These are phyloP conservation scores for Amphipoea lucens DNA, from an alignment of 2,888 invertebrate genomes.

Conservation along the genomic window DNA sequence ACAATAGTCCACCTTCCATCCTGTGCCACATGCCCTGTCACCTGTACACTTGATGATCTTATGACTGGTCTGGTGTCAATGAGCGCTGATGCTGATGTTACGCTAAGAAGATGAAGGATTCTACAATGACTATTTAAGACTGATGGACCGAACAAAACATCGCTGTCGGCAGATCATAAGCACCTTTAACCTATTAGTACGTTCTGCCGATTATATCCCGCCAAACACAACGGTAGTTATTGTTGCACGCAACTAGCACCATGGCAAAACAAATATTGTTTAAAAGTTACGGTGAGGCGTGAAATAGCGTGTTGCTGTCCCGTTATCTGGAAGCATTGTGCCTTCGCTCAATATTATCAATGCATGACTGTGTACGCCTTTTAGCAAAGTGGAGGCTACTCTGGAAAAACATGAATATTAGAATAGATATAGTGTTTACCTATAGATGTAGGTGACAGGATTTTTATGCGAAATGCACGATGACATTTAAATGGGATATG, in stretches of 20 bases:
- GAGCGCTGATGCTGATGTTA: no score
- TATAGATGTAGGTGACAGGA: background rate
- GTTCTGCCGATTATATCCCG: conserved; percentile 28
- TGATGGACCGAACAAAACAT: background rate
- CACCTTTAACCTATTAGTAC: conserved; percentile 12
- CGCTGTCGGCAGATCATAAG: conserved; percentile 10
- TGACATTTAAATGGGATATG: background rate
- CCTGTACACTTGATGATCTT: no score
- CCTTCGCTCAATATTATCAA: conserved; percentile 54
- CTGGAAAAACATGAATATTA: background rate
- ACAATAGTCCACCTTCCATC: no score
- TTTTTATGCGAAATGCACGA: background rate
- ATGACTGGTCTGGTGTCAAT: no score
- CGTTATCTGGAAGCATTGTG: conserved; percentile 53
- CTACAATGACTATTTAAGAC: background rate
- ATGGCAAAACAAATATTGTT: conserved; percentile 59
- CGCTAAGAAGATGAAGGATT: no score
- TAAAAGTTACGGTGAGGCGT: conserved; percentile 52
- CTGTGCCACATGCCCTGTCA: no score
- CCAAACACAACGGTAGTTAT: conserved; percentile 53
- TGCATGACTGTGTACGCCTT: conserved; percentile 27
- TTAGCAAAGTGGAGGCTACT: background rate
- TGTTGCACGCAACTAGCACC: conserved; percentile 53
- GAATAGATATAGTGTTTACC: background rate
- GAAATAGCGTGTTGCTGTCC: conserved; percentile 52